Percentiles rank a stretch among this genome's conserved stretches.
Evolutionary conservation across 2,888 invertebrate genomes (phyloP).

Genomic region (Himalopsyche japonica): DNA sequence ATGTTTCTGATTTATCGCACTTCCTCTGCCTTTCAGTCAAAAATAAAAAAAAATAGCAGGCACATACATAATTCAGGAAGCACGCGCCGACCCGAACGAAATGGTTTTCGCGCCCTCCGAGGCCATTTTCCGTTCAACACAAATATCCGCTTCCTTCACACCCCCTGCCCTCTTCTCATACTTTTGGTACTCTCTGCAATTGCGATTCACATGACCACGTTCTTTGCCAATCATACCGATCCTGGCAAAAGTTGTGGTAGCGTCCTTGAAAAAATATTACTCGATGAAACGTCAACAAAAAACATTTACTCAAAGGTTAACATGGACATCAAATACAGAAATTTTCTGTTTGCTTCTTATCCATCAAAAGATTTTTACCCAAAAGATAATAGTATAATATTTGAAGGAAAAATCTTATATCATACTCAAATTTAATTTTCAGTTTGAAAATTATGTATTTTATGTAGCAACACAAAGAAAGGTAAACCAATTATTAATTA

Average conservation of each 20-base stretch:
- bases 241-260: not conserved
- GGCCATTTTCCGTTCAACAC: conserved; percentile 35
- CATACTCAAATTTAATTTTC: too few species aligned
- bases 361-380: too few species aligned
- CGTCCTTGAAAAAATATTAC: not conserved
- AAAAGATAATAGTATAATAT: too few species aligned
- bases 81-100: conserved; percentile 30
- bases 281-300: not conserved
- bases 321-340: not conserved
- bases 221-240: not conserved
- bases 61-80: conserved; percentile 36
- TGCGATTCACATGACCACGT: not conserved
- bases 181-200: not conserved
- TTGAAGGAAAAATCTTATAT: too few species aligned
- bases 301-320: not conserved
- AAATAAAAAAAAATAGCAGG: conserved; percentile 20
- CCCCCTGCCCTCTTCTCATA: not conserved
- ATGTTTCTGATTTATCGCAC: conserved; percentile 37
- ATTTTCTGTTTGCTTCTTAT: not conserved
- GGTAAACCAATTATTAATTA: too few species aligned
- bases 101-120: conserved; percentile 34
- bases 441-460: too few species aligned
- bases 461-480: too few species aligned
- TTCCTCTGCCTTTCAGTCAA: conserved; percentile 32
- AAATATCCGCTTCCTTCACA: conserved; percentile 35